These are phyloP conservation scores for Alces alces DNA, from an alignment of 2,113 vertebrate species.

Conservation along the genomic window DNA sequence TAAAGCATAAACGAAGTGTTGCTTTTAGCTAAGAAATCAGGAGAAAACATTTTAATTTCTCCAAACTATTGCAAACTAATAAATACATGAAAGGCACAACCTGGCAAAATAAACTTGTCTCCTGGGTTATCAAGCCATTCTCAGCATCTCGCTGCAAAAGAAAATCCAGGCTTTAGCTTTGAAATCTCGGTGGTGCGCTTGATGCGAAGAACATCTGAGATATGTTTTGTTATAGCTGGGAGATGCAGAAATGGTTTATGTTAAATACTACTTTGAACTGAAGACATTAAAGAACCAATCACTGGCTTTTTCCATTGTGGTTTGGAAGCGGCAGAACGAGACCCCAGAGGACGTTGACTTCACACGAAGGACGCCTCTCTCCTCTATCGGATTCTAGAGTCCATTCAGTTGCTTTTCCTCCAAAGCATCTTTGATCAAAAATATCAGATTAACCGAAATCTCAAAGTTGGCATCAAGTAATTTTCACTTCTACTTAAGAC, in stretches of 20 bases:
- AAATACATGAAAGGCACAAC: constrained; percentile 77
- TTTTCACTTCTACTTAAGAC: constrained; percentile 63
- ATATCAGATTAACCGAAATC: constrained; percentile 69
- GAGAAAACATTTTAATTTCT: constrained; percentile 75
- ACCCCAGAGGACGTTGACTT: constrained; percentile 78
- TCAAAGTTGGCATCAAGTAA: constrained; percentile 73
- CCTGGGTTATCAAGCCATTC: constrained; percentile 72
- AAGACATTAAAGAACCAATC: constrained; percentile 82
- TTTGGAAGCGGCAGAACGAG: constrained; percentile 78
- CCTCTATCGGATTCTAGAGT: constrained; percentile 73
- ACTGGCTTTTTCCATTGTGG: constrained; percentile 74
- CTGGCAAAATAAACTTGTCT: constrained; percentile 77
- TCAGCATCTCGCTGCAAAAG: constrained; percentile 68
- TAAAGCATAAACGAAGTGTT: constrained; percentile 71
- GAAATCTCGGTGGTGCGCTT: constrained; percentile 73
- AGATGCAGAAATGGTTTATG: constrained; percentile 79
- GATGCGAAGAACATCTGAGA: constrained; percentile 74
- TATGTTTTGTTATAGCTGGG: constrained; percentile 73
- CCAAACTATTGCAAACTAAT: constrained; percentile 77
- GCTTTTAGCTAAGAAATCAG: constrained; percentile 68
- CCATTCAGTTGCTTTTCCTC: constrained; percentile 77
- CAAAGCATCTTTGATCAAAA: constrained; percentile 80
- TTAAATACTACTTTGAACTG: constrained; percentile 84
- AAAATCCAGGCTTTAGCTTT: constrained; percentile 77
- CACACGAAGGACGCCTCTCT: constrained; percentile 74